These are phyloP conservation scores for Psilopogon haemacephalus DNA, from an alignment of 2,113 vertebrate species.

Conservation along the genomic window DNA sequence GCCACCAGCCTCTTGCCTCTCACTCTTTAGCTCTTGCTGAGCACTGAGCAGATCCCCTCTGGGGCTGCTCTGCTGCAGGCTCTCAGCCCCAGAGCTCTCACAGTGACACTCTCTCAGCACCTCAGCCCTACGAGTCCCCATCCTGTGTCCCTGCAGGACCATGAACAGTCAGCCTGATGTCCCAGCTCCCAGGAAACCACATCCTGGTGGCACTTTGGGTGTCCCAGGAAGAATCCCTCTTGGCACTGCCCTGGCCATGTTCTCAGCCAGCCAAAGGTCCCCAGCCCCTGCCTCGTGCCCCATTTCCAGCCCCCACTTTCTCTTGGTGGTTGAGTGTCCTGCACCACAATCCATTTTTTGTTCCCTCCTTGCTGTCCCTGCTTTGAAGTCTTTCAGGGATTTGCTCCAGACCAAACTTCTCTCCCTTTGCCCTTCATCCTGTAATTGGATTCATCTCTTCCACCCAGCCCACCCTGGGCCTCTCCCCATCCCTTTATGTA, in stretches of 20 bases:
- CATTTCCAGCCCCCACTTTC: background rate
- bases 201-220: background rate
- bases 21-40: no score
- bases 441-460: slow-evolving; percentile 65
- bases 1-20: no score
- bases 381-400: slow-evolving; percentile 6
- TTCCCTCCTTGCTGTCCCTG: background rate
- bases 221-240: background rate
- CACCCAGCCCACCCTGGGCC: background rate
- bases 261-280: background rate
- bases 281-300: background rate
- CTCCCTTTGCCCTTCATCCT: slow-evolving; percentile 58
- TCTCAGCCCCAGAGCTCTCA: no score
- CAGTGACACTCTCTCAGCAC: no score
- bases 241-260: background rate
- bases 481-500: slow-evolving; percentile 36
- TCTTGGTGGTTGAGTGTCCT: background rate
- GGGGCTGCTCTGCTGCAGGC: no score
- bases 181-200: background rate
- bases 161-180: background rate
- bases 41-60: no score
- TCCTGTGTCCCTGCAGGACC: background rate
- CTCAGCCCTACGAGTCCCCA: no score
- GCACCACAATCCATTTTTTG: background rate
- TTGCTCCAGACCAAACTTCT: slow-evolving; percentile 43